Conservation (phyloP, 2,888 invertebrate genomes). For the Agrypnus murinus region DNA sequence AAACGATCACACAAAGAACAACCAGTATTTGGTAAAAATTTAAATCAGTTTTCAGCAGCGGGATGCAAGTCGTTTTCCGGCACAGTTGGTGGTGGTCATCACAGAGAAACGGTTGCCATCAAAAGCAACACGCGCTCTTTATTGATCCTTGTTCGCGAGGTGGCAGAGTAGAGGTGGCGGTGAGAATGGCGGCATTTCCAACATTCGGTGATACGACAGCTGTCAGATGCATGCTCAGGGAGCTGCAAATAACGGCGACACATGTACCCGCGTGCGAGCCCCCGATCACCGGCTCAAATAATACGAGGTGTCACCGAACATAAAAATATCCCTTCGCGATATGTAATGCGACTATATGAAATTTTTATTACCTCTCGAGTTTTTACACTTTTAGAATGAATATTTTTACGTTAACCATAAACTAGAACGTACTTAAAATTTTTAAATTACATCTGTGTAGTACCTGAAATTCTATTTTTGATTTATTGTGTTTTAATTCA, state of each 20-base stretch:
- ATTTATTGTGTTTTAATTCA: no score
- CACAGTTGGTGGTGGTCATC: slow-evolving; percentile 58
- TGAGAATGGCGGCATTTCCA: slow-evolving; percentile 67
- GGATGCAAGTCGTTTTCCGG: slow-evolving; percentile 54
- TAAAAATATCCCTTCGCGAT: slow-evolving; percentile 67
- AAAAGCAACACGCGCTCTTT: slow-evolving; percentile 60
- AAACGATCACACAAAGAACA: slow-evolving; percentile 27
- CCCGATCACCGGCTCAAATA: slow-evolving; percentile 65
- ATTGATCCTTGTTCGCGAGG: slow-evolving; percentile 63
- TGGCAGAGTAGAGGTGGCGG: slow-evolving; percentile 61
- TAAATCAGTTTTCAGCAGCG: slow-evolving; percentile 52
- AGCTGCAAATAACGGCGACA: slow-evolving; percentile 71
- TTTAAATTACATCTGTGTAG: no score
- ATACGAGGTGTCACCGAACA: slow-evolving; percentile 70
- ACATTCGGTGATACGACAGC: slow-evolving; percentile 70
- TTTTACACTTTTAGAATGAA: slow-evolving; percentile 38
- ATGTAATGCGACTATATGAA: slow-evolving; percentile 68
- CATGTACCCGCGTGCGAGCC: slow-evolving; percentile 66
- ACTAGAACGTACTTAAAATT: no score
- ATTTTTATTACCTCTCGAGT: slow-evolving; percentile 66
- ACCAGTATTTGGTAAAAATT: slow-evolving; percentile 39
- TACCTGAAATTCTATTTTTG: no score
- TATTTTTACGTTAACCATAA: slow-evolving; percentile 11
- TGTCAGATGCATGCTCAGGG: slow-evolving; percentile 70
- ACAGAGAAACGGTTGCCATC: slow-evolving; percentile 56